phyloP scores from a whole-genome alignment of 2,797 vertebrate species.

The Thunnus albacares region DNA sequence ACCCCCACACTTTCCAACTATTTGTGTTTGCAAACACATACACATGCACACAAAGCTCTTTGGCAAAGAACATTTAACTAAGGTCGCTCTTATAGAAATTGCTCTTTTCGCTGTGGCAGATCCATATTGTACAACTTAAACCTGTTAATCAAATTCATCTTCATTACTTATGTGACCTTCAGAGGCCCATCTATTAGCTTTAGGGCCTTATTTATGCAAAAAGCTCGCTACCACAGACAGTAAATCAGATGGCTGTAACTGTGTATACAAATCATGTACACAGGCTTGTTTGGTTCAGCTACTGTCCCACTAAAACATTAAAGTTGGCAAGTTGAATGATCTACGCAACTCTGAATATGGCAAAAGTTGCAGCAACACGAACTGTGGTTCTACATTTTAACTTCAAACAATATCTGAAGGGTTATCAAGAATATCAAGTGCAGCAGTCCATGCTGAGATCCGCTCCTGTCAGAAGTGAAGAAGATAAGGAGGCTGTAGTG shows the following conservation, averaged over 20 bases:
- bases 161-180: background rate
- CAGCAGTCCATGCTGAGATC: background rate
- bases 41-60: background rate
- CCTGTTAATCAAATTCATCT: conserved; percentile 3
- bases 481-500: background rate
- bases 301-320: conserved; percentile 4
- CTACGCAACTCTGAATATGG: background rate
- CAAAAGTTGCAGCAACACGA: background rate
- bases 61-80: background rate
- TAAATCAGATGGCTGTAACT: conserved; percentile 16
- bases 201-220: conserved; percentile 5
- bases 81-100: background rate
- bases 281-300: background rate
- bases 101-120: background rate
- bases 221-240: background rate
- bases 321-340: conserved; percentile 10
- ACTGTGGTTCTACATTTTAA: background rate
- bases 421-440: background rate
- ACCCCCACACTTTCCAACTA: background rate
- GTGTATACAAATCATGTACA: background rate
- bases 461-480: background rate
- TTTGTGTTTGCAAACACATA: conserved; percentile 5
- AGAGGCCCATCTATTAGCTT: conserved; percentile 8
- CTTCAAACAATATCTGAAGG: background rate
- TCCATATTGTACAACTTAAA: background rate